phyloP scores from a whole-genome alignment of 1,140 invertebrate species.

The Lycorma delicatula region DNA sequence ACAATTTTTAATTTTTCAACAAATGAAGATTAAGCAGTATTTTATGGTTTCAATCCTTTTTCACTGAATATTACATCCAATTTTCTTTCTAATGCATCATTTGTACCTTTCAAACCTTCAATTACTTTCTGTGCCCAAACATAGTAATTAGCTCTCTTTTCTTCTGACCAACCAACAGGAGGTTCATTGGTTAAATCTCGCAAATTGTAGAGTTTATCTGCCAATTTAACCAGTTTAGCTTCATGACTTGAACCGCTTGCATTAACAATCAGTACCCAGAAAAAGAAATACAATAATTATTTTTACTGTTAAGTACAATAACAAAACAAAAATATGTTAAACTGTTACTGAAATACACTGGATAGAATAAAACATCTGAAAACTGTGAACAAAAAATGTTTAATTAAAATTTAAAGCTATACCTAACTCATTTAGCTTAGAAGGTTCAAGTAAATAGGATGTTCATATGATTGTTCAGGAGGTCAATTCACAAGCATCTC shows the following conservation, averaged over 20 bases:
- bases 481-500: too few relatives aligned
- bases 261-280: slow-evolving; percentile 54
- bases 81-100: slow-evolving; percentile 49
- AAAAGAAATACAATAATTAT: slow-evolving; percentile 8
- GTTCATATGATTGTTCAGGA: too few relatives aligned
- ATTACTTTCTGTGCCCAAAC: slow-evolving; percentile 65
- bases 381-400: too few relatives aligned
- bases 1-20: too few relatives aligned
- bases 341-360: too few relatives aligned
- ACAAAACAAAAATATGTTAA: neutral
- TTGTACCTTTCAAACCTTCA: slow-evolving; percentile 55
- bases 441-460: too few relatives aligned
- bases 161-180: slow-evolving; percentile 56
- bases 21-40: too few relatives aligned
- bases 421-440: too few relatives aligned
- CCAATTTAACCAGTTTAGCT: slow-evolving; percentile 75
- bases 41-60: slow-evolving; percentile 16
- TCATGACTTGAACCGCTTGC: slow-evolving; percentile 45
- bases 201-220: slow-evolving; percentile 82
- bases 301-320: neutral
- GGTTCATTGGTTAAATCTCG: slow-evolving; percentile 54
- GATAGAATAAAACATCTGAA: too few relatives aligned
- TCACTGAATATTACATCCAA: slow-evolving; percentile 50
- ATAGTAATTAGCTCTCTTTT: slow-evolving; percentile 56
- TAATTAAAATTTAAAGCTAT: too few relatives aligned